These are phyloP conservation scores for Diorhabda elongata DNA, from an alignment of 1,140 invertebrate species.

Conservation along the genomic window DNA sequence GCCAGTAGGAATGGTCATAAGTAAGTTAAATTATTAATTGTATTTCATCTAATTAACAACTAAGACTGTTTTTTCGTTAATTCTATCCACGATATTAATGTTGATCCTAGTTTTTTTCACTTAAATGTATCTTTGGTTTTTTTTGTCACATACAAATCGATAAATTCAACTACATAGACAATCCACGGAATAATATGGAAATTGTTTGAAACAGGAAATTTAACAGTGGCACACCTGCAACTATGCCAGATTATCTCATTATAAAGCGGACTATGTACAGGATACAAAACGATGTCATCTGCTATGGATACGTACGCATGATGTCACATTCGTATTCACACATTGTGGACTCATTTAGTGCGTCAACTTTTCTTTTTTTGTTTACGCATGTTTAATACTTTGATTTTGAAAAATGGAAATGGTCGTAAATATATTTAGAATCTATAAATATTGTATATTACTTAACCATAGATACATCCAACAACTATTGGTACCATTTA, in stretches of 20 bases:
- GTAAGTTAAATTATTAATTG: slow-evolving; percentile 51
- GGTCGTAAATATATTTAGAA: neutral
- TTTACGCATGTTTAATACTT: too few relatives aligned
- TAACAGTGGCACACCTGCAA: neutral
- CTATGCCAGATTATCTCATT: neutral
- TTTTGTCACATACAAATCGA: neutral
- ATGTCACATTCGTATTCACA: neutral
- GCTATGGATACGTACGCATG: neutral
- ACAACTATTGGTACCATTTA: too few relatives aligned
- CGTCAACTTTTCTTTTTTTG: too few relatives aligned
- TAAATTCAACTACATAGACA: neutral
- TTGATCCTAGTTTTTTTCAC: too few relatives aligned
- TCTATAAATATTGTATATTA: neutral
- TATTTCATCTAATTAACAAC: too few relatives aligned
- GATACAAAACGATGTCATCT: neutral
- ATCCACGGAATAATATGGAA: neutral
- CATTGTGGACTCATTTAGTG: too few relatives aligned
- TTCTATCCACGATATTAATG: too few relatives aligned
- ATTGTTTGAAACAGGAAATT: neutral
- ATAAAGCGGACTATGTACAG: neutral
- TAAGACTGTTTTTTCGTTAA: too few relatives aligned
- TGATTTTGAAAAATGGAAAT: too few relatives aligned
- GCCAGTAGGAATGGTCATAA: slow-evolving; percentile 91
- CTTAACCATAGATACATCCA: too few relatives aligned
- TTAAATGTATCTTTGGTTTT: too few relatives aligned